Base-by-base conservation (phyloP, 2,113 vertebrate species). In the Plectropomus leopardus region DNA sequence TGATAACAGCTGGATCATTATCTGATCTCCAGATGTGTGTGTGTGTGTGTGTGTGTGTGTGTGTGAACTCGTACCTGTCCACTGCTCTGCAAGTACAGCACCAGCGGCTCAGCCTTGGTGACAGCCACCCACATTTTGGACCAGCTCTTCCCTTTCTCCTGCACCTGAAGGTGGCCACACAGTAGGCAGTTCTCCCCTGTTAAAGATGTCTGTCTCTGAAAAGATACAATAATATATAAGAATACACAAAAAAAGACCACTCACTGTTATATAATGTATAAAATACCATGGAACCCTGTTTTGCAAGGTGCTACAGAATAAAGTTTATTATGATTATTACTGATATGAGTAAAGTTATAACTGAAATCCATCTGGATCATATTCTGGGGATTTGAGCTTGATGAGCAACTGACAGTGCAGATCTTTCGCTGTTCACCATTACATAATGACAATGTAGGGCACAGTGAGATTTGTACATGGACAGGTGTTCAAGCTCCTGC, bases 111-210 rank as follows among this genome's bases (percentile, higher is more conserved):
- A 0, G 91, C 84, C 79, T 94, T 95, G 45, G 94, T 95, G 80
- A 98, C 93, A 68, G 95, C 90, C 14, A 92, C 95, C 96, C 96
- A 97, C 82, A 94, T 93, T 86, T 96, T 96, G 60, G 76, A 93
- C 97, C 96, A 98, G 74, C 85, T 91, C 84, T 94, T 96, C 65
- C 97, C 95, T 83, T 96, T 96, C 48, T 97, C 96, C 72, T 96
- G 96, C 79, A 97, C 93, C 40, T 94, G 94, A 58, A 98, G 95
- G 81, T 94, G 90, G 61, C 96, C 93, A 51, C 95, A 96, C 67
- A 96, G 92, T 73, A 97, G 77, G 78, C 94, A 96, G 90, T 94
- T 96, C 47, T 95, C 95, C 59, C 89, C 86, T 0, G 91, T 92
- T 23, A 92, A 73, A 50, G 95, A 84, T 4, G 74, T 85, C 82